Evolutionary conservation across 2,797 vertebrate genomes (phyloP).

Genomic region (Thaleichthys pacificus): DNA sequence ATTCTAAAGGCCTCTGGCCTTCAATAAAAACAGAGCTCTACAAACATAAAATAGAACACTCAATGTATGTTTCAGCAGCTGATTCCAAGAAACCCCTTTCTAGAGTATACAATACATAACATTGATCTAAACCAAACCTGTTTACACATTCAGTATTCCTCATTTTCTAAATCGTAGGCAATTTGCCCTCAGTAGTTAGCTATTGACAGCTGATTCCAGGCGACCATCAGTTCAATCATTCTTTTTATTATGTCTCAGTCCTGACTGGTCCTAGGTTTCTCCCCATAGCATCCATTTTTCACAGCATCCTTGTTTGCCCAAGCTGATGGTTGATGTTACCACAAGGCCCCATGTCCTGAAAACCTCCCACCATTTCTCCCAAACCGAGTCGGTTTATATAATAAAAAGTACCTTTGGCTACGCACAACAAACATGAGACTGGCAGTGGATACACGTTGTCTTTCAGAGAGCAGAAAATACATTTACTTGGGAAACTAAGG

Average conservation of each 20-base stretch:
- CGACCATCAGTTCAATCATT: slow-evolving; percentile 2
- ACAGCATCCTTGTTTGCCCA: slow-evolving; percentile 22
- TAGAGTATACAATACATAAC: slow-evolving; percentile 1
- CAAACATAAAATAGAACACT: slow-evolving; percentile 28
- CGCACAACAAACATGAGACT: slow-evolving; percentile 44
- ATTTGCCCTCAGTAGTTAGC: not conserved
- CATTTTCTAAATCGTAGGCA: slow-evolving; percentile 16
- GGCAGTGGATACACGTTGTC: slow-evolving; percentile 49
- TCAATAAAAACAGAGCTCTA: slow-evolving; percentile 23
- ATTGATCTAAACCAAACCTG: slow-evolving; percentile 31
- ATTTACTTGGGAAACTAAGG: slow-evolving; percentile 79
- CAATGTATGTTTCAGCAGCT: slow-evolving; percentile 9
- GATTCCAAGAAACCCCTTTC: slow-evolving; percentile 27
- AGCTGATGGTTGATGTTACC: slow-evolving; percentile 36
- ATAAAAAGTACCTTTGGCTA: slow-evolving; percentile 45
- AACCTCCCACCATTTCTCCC: slow-evolving; percentile 30
- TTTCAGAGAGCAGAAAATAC: slow-evolving; percentile 71
- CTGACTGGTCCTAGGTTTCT: not conserved
- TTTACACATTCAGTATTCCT: slow-evolving; percentile 10
- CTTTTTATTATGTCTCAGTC: not conserved
- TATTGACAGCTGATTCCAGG: slow-evolving; percentile 3
- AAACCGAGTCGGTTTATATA: slow-evolving; percentile 50
- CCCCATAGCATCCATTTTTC: slow-evolving; percentile 15
- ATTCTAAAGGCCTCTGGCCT: slow-evolving; percentile 20
- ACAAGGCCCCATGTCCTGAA: slow-evolving; percentile 38